A percentile compares a stretch with the other conserved stretches of the same genome.
Conservation (phyloP, 2,888 invertebrate species). For the Octonoba sinensis region DNA sequence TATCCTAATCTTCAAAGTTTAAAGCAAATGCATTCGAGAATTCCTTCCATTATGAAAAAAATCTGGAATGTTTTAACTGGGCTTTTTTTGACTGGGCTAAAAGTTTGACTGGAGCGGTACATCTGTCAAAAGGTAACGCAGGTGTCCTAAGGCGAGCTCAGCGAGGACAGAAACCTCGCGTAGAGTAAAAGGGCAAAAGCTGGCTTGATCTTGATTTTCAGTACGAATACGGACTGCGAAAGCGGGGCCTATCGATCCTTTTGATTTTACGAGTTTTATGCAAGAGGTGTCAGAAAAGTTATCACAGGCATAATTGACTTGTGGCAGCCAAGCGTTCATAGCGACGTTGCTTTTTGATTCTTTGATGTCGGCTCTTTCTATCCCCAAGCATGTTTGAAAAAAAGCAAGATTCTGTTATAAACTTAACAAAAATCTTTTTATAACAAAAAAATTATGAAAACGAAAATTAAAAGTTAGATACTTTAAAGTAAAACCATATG, state of each 20-base stretch:
- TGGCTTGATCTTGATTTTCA: constrained; percentile 79
- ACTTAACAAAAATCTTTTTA: no score
- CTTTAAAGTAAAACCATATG: no score
- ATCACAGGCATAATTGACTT: constrained; percentile 71
- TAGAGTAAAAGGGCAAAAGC: constrained; percentile 81
- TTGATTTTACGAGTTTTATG: constrained; percentile 73
- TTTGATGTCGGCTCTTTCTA: constrained; percentile 83
- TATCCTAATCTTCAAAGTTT: no score
- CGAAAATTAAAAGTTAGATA: no score
- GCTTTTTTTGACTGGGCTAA: no score
- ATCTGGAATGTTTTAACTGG: no score
- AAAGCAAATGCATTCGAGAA: no score
- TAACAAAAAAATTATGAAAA: no score
- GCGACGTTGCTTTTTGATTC: constrained; percentile 69
- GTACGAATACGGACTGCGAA: constrained; percentile 75
- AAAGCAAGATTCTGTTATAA: no score
- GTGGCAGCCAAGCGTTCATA: constrained; percentile 70
- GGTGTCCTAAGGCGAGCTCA: constrained; percentile 78
- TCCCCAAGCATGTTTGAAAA: no score
- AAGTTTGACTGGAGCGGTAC: constrained; percentile 61
- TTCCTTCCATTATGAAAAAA: no score
- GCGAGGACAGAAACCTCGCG: constrained; percentile 80
- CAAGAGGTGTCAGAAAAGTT: constrained; percentile 71
- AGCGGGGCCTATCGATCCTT: constrained; percentile 80
- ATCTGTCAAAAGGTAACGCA: constrained; percentile 75